Percentiles rank a stretch among this genome's conserved stretches.
Evolutionary conservation across 2,113 vertebrate genomes (phyloP).

Genomic region (Alligator sinensis): DNA sequence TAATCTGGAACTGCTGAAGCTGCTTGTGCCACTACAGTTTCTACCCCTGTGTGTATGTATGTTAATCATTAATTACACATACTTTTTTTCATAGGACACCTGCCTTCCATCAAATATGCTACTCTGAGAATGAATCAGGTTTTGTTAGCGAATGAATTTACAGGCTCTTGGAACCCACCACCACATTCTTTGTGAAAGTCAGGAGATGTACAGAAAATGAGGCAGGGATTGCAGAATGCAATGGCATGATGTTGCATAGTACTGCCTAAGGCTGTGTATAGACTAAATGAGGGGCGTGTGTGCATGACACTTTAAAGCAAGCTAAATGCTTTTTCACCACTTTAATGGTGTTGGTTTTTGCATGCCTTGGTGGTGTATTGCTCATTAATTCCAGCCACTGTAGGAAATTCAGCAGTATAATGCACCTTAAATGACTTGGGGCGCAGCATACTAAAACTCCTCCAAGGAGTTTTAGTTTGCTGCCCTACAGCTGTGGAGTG

Average conservation of each 20-base stretch:
- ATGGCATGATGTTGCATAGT: background rate
- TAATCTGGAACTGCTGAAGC: background rate
- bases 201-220: background rate
- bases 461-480: too few species aligned
- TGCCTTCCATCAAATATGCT: background rate
- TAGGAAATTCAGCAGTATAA: too few species aligned
- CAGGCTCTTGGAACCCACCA: background rate
- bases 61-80: background rate
- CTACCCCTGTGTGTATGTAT: background rate
- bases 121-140: background rate
- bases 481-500: too few species aligned
- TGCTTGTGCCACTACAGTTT: background rate
- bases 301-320: too few species aligned
- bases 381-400: too few species aligned
- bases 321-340: too few species aligned
- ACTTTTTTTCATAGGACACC: background rate
- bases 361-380: too few species aligned
- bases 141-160: background rate
- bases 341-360: too few species aligned
- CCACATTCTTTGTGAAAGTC: background rate
- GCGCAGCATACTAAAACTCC: too few species aligned
- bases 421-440: too few species aligned
- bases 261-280: too few species aligned
- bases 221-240: background rate
- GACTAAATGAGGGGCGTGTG: too few species aligned